These are phyloP conservation scores for Simalia tracyae DNA, from an alignment of 2,797 vertebrate species.

Conservation along the genomic window DNA sequence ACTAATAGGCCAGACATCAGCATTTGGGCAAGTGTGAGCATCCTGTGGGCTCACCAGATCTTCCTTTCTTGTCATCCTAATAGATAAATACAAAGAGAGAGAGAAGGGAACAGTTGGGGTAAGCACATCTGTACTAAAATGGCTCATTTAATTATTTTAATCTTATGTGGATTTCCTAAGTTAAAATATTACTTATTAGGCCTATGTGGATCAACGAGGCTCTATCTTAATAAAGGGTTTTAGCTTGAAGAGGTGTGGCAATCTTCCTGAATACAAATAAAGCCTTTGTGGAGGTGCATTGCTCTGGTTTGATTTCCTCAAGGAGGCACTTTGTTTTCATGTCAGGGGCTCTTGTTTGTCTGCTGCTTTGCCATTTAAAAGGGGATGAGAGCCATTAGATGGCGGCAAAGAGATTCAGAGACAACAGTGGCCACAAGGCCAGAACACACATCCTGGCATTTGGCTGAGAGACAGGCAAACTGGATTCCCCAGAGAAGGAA, in stretches of 20 bases:
- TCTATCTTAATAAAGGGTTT: background rate
- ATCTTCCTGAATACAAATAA: background rate
- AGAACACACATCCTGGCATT: background rate
- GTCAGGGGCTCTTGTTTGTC: background rate
- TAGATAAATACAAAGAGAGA: background rate
- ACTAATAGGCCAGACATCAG: background rate
- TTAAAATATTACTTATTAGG: background rate
- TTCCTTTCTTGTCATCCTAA: background rate
- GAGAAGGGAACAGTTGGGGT: too few species aligned
- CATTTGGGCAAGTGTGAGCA: background rate
- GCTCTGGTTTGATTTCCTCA: background rate
- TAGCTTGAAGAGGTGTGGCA: background rate
- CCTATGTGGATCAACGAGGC: background rate
- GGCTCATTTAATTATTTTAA: background rate
- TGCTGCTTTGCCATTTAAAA: background rate
- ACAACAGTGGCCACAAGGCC: background rate
- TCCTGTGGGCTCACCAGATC: background rate
- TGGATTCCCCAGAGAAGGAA: background rate
- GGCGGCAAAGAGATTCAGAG: background rate
- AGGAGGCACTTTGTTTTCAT: background rate
- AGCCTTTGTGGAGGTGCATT: background rate
- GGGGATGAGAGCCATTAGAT: background rate
- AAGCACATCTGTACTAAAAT: background rate
- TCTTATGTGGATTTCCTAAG: background rate
- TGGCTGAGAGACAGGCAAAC: background rate